Conservation (phyloP, 2,113 vertebrate species). For the Pollachius pollachius region DNA sequence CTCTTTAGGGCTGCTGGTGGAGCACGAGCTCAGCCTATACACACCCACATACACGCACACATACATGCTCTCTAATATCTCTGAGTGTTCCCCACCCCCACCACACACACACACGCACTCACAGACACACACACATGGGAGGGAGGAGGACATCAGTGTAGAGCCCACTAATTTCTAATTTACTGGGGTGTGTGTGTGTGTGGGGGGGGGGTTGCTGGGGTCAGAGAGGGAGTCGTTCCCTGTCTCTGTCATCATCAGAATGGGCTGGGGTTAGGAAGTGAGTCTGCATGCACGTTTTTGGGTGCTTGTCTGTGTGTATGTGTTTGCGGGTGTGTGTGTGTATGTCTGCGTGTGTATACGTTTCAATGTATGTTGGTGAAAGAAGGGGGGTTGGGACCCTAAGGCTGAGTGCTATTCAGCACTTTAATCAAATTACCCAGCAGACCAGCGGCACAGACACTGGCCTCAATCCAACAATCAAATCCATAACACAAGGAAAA, state of each 20-base stretch:
- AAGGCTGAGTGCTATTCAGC: background rate
- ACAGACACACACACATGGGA: background rate
- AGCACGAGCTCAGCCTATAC: background rate
- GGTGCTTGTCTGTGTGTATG: background rate
- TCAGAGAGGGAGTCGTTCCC: background rate
- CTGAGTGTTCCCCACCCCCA: background rate
- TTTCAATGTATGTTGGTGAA: too few species aligned
- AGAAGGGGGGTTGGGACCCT: background rate
- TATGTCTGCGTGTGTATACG: background rate
- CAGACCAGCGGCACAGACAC: background rate
- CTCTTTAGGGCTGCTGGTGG: background rate
- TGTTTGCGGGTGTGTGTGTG: background rate
- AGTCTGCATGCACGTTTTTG: background rate
- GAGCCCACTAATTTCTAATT: background rate
- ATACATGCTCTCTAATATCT: background rate
- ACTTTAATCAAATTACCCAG: background rate
- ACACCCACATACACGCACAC: background rate
- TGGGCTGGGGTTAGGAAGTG: background rate
- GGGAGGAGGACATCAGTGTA: background rate
- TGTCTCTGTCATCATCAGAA: slow-evolving; percentile 17
- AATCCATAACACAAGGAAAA: background rate
- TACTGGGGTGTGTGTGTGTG: too few species aligned
- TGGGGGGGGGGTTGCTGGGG: background rate
- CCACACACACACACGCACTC: background rate
- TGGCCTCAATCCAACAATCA: too few species aligned